phyloP scores from a whole-genome alignment of 1,140 invertebrate species.

The Schmidtea mediterranea region DNA sequence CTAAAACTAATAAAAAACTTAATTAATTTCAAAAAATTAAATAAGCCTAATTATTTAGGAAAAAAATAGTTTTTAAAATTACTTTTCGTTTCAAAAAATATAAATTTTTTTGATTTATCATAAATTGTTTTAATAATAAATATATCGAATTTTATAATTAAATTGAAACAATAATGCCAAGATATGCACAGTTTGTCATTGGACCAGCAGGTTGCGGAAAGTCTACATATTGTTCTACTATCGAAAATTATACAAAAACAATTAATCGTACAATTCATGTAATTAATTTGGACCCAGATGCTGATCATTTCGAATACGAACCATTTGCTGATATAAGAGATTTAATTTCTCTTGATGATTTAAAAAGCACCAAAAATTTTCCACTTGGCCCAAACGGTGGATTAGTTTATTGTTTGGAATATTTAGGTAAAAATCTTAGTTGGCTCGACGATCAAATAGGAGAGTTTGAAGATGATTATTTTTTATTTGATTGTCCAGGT shows the following conservation, averaged over 20 bases:
- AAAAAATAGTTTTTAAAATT: too few relatives aligned
- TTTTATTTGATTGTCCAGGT: conserved; percentile 92
- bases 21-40: too few relatives aligned
- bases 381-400: conserved; percentile 87
- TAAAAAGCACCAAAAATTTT: conserved; percentile 79
- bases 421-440: conserved; percentile 53
- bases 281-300: conserved; percentile 86
- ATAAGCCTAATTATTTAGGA: too few relatives aligned
- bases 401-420: conserved; percentile 82
- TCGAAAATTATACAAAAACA: conserved; percentile 53
- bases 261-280: conserved; percentile 47
- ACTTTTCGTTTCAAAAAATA: too few relatives aligned
- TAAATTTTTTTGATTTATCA: too few relatives aligned
- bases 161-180: conserved; percentile 2
- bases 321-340: conserved; percentile 3
- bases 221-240: conserved; percentile 75
- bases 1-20: too few relatives aligned
- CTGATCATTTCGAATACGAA: conserved; percentile 72
- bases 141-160: too few relatives aligned
- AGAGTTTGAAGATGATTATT: conserved; percentile 49
- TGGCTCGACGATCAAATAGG: conserved; percentile 62
- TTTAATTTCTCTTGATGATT: conserved; percentile 44
- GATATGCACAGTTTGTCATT: conserved; percentile 45
- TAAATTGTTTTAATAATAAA: too few relatives aligned
- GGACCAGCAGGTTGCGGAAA: conserved; percentile 78